Percentiles rank a stretch among this genome's conserved stretches.
Conservation (phyloP, 2,888 invertebrate genomes). For the Lasioglossum oenotherae region DNA sequence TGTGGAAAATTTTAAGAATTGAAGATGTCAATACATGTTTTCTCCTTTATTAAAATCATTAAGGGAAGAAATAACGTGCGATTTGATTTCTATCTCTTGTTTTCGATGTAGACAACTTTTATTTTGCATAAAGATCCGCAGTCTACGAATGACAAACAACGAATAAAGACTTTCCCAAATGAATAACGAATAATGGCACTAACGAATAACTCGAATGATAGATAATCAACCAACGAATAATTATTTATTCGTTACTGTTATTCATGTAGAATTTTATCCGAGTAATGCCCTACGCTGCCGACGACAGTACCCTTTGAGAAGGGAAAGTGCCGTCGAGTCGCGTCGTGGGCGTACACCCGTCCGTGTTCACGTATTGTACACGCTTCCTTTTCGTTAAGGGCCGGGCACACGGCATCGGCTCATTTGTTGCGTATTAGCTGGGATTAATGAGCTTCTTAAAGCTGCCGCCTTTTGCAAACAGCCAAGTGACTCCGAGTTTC, state of each 20-base stretch:
- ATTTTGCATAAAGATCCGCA: no score
- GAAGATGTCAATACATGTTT: no score
- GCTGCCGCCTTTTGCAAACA: slow-evolving; percentile 71
- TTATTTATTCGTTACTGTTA: not conserved
- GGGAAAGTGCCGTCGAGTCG: slow-evolving; percentile 50
- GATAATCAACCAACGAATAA: not conserved
- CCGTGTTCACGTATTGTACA: slow-evolving; percentile 33
- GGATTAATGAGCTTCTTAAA: slow-evolving; percentile 78
- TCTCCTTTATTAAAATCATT: no score
- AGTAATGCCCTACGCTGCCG: not conserved
- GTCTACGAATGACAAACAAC: no score
- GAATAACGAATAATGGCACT: no score
- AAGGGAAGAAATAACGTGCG: no score
- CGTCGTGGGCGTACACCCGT: slow-evolving; percentile 63
- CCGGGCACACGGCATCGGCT: slow-evolving; percentile 64
- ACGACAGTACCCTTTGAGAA: slow-evolving; percentile 44
- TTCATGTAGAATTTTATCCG: not conserved
- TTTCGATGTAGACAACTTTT: no score
- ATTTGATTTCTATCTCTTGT: no score
- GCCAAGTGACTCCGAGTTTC: slow-evolving; percentile 59
- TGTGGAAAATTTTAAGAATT: no score
- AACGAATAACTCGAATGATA: no score
- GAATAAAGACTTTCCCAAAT: no score
- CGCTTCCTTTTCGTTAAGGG: slow-evolving; percentile 48
- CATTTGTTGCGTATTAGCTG: slow-evolving; percentile 78